phyloP scores from a whole-genome alignment of 2,113 vertebrate genomes.

The Maccullochella peelii region DNA sequence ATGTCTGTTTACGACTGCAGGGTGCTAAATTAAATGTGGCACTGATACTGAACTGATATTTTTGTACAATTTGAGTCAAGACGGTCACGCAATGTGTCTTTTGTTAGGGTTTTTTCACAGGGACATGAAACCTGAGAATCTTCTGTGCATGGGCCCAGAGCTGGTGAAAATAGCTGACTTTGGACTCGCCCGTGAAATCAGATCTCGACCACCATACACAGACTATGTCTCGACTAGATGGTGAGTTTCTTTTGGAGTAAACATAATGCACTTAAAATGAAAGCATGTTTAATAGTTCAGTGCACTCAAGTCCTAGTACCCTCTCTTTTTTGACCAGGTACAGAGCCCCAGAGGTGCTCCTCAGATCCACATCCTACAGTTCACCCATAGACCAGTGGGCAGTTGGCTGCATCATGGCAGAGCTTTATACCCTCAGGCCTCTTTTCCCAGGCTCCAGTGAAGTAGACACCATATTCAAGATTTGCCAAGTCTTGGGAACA shows the following conservation, averaged over 20 bases:
- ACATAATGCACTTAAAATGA: not conserved
- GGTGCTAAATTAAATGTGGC: not conserved
- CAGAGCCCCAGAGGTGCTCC: constrained; percentile 94
- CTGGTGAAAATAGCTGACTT: constrained; percentile 99
- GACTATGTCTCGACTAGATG: constrained; percentile 98
- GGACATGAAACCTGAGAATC: constrained; percentile 98
- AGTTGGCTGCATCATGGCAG: constrained; percentile 98
- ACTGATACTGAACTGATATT: not conserved
- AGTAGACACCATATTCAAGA: constrained; percentile 98
- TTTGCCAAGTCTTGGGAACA: constrained; percentile 97
- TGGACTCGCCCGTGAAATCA: constrained; percentile 94
- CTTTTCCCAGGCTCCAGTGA: constrained; percentile 98
- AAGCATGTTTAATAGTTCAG: constrained; percentile 29
- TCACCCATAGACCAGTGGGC: constrained; percentile 99
- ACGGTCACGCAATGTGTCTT: not conserved
- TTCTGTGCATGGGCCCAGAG: constrained; percentile 97
- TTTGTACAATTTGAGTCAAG: not conserved
- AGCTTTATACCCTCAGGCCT: constrained; percentile 94
- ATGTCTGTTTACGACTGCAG: constrained; percentile 35
- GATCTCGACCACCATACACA: constrained; percentile 96
- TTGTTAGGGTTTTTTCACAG: constrained; percentile 94
- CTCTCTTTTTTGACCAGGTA: constrained; percentile 85
- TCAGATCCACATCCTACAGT: constrained; percentile 93
- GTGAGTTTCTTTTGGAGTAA: constrained; percentile 69
- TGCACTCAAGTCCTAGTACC: not conserved